A percentile compares a stretch with the other conserved stretches of the same genome.
phyloP scores from a whole-genome alignment of 2,113 vertebrate species.

The Toxotes chatareus region DNA sequence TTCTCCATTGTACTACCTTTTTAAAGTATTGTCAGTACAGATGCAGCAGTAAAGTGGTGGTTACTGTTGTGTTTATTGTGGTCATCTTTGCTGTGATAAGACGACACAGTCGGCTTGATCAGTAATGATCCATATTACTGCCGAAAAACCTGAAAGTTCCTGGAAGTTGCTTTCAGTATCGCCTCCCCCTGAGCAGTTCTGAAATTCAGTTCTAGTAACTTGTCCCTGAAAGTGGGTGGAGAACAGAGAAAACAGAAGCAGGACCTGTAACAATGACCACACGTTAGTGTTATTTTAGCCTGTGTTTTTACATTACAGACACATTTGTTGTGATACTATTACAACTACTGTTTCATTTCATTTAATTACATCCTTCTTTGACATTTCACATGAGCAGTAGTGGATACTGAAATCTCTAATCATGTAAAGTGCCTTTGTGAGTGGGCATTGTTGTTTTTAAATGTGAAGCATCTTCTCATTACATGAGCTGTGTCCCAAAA shows the following conservation, averaged over 20 bases:
- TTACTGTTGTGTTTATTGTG: background rate
- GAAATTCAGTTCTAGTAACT: background rate
- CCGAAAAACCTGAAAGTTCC: background rate
- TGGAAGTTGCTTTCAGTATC: background rate
- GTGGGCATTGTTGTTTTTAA: background rate
- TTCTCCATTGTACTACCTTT: background rate
- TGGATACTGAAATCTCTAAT: too few relatives aligned
- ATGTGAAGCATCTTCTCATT: slow-evolving; percentile 25
- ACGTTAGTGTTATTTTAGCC: background rate
- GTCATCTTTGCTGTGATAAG: background rate
- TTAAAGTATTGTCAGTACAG: background rate
- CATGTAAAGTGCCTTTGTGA: background rate
- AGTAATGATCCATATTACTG: too few relatives aligned
- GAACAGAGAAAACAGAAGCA: background rate
- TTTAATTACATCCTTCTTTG: too few relatives aligned
- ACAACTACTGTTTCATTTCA: too few relatives aligned
- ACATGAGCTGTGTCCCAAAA: slow-evolving; percentile 20
- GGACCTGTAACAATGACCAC: background rate
- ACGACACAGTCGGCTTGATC: background rate
- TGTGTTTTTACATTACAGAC: too few relatives aligned
- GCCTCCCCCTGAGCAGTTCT: background rate
- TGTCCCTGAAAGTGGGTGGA: background rate
- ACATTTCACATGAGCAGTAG: background rate
- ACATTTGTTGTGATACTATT: too few relatives aligned
- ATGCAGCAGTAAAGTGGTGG: background rate